Evolutionary conservation across 2,888 invertebrate species (phyloP).

Genomic region (Lacanobia oleracea): DNA sequence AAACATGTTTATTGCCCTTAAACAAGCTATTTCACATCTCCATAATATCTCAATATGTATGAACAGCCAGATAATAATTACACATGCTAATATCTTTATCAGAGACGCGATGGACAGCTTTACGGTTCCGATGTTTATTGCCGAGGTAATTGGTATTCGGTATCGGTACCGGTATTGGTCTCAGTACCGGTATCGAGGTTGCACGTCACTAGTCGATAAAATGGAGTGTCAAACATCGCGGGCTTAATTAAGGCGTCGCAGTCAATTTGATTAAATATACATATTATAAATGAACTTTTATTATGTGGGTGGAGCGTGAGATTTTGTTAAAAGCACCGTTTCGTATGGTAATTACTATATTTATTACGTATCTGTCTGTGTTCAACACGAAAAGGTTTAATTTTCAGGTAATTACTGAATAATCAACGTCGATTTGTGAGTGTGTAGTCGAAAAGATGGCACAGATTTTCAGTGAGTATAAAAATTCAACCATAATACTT

Average conservation of each 20-base stretch:
- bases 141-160: conserved; percentile 56
- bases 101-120: conserved; percentile 46
- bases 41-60: conserved; percentile 56
- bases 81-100: conserved; percentile 66
- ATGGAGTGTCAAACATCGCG: conserved; percentile 59
- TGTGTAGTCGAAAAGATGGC: not conserved
- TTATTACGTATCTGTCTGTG: conserved; percentile 14
- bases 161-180: conserved; percentile 47
- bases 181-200: conserved; percentile 51
- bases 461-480: not conserved
- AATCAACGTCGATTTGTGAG: not conserved
- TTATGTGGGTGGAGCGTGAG: conserved; percentile 46
- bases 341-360: conserved; percentile 43
- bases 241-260: conserved; percentile 64
- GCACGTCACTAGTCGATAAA: conserved; percentile 64
- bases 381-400: conserved; percentile 8
- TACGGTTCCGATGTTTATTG: conserved; percentile 57
- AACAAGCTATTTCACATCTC: conserved; percentile 38
- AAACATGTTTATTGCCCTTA: conserved; percentile 25
- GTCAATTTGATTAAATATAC: conserved; percentile 57
- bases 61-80: conserved; percentile 59
- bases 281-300: conserved; percentile 39
- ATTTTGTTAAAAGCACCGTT: conserved; percentile 47
- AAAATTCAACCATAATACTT: too few species aligned
- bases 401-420: conserved; percentile 14